phyloP scores from a whole-genome alignment of 2,113 vertebrate genomes.

The Mola mola region DNA sequence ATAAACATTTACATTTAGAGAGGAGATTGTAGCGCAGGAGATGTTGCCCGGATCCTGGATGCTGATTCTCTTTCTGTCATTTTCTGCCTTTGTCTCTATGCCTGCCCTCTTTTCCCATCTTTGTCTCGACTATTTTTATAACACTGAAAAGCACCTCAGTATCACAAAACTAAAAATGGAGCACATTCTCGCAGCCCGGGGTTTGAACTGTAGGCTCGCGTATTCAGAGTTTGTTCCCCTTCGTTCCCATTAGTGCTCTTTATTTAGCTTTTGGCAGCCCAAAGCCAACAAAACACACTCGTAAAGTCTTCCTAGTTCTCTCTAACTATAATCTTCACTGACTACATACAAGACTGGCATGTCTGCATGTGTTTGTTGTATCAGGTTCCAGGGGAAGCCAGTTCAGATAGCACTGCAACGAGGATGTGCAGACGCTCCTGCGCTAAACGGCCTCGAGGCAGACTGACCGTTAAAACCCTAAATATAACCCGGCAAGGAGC shows the following conservation, averaged over 20 bases:
- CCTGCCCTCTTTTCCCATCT: slow-evolving; percentile 29
- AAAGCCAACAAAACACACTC: slow-evolving; percentile 50
- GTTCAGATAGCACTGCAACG: slow-evolving; percentile 27
- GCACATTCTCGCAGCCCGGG: slow-evolving; percentile 32
- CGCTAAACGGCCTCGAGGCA: slow-evolving; percentile 33
- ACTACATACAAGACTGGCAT: slow-evolving; percentile 68
- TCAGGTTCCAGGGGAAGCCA: slow-evolving; percentile 48
- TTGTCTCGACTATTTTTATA: slow-evolving; percentile 61
- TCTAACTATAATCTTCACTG: slow-evolving; percentile 50
- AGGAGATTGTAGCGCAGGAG: slow-evolving; percentile 27
- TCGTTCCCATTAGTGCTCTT: slow-evolving; percentile 47
- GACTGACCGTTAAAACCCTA: slow-evolving; percentile 13
- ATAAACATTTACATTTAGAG: slow-evolving; percentile 46
- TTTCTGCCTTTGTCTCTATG: slow-evolving; percentile 24
- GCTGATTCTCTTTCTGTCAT: slow-evolving; percentile 29
- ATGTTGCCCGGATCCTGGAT: slow-evolving; percentile 31
- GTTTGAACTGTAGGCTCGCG: slow-evolving; percentile 56
- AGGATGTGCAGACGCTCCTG: slow-evolving; percentile 46
- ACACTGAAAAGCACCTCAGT: slow-evolving; percentile 35
- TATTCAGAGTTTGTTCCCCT: slow-evolving; percentile 56
- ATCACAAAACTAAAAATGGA: slow-evolving; percentile 60
- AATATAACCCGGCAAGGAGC: slow-evolving; percentile 32
- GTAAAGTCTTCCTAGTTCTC: slow-evolving; percentile 53
- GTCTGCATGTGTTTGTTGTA: slow-evolving; percentile 74
- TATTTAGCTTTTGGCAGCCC: slow-evolving; percentile 51